Evolutionary conservation across 2,797 vertebrate species (phyloP), one percentile per base, ranked within the genome.

Genomic region (Sarcoramphus papa): DNA sequence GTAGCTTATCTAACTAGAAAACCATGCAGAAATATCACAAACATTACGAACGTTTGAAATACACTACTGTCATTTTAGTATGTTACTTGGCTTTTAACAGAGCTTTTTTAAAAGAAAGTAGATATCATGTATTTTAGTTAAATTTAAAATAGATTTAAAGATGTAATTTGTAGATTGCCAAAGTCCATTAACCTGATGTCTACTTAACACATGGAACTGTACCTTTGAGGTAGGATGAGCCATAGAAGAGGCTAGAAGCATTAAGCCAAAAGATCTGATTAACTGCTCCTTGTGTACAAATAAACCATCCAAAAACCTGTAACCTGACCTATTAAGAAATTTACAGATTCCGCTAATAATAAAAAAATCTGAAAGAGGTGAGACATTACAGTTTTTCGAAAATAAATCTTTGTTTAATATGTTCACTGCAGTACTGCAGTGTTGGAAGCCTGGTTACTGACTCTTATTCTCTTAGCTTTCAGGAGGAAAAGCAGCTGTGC

Each of bases 81-180:
- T 27, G 33, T 57, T 48, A 53, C 41, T 47, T 82, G 27, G 24
- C 20, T 54, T 94, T 87, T 85, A 59, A 83, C 35, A 68, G 23
- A 76, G 20, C 27, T 85, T 62, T 92, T 89, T 45, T 5, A 51
- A 79, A 80, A 76, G 45, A 54, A 82, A 91, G 62, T 19, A 41
- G 30, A 12, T 47, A 67, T 17, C 18, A 25, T 35, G 30, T 30
- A 48, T 77, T 94, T 74, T 51, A 33, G n/a, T 70, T 72, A 76
- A 85, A 59, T 41, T 37, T 72, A 65, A 90, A 89, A 65, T 21
- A 90, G 76, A 92, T 92, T 92, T 74, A 93, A 72, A 94, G 79
- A 37, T 86, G 60, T 47, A 95, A 94, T 97, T 96, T 96, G 87
- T 88, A 96, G 85, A 84, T 93, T 97, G 95, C 70, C 82, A 48